phyloP scores from a whole-genome alignment of 2,888 invertebrate species.

The Aleiodes testaceus region DNA sequence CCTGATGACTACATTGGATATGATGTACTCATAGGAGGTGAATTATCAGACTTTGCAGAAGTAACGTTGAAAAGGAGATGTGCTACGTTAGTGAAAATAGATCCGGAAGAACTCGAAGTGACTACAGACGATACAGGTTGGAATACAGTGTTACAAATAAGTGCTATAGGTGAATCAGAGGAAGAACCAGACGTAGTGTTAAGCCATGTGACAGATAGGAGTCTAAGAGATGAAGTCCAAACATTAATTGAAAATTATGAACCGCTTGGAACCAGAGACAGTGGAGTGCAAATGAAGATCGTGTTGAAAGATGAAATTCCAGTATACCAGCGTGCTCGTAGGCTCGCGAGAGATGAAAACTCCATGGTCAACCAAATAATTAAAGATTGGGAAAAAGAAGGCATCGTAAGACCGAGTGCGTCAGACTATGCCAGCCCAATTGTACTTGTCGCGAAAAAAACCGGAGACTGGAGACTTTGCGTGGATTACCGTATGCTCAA shows the following conservation, averaged over 20 bases:
- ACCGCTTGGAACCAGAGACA: slow-evolving; percentile 50
- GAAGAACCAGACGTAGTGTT: slow-evolving; percentile 33
- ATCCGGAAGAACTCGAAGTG: no score
- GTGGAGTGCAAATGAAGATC: slow-evolving; percentile 57
- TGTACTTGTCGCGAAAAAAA: slow-evolving; percentile 53
- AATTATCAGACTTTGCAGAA: no score
- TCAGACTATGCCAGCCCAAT: slow-evolving; percentile 56
- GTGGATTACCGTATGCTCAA: slow-evolving; percentile 56
- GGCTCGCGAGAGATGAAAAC: no score
- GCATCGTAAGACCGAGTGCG: slow-evolving; percentile 49
- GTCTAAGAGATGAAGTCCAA: slow-evolving; percentile 38
- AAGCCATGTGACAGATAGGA: slow-evolving; percentile 35
- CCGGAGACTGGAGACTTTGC: slow-evolving; percentile 50
- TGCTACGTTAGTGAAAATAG: no score
- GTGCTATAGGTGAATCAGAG: neutral
- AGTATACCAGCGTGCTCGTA: slow-evolving; percentile 51
- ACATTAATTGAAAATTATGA: slow-evolving; percentile 52
- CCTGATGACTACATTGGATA: neutral
- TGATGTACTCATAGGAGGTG: neutral
- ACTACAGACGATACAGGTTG: no score
- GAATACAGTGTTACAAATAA: no score
- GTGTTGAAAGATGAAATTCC: slow-evolving; percentile 60
- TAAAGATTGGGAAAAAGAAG: slow-evolving; percentile 51
- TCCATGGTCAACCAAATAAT: slow-evolving; percentile 47
- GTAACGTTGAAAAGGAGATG: no score